Percentiles rank a stretch among this genome's conserved stretches.
Evolutionary conservation across 2,888 invertebrate species (phyloP).

Genomic region (Meloe dianella): DNA sequence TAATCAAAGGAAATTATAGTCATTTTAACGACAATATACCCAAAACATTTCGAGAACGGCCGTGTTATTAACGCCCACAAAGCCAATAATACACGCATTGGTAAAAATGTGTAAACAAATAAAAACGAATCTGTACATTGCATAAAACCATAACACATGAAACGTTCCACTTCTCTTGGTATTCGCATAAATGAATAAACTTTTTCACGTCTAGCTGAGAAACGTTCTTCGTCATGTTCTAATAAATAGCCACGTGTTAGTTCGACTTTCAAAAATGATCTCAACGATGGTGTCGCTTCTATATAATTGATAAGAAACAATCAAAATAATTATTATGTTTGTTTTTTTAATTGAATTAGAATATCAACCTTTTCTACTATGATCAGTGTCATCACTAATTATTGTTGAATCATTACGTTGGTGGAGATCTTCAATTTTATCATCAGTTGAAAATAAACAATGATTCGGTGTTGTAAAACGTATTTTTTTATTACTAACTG

Average conservation of each 20-base stretch:
- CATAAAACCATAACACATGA: constrained; percentile 92
- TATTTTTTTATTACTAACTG: constrained; percentile 54
- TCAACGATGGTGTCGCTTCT: constrained; percentile 58
- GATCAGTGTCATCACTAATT: constrained; percentile 40
- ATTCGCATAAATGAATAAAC: constrained; percentile 97
- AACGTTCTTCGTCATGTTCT: constrained; percentile 94
- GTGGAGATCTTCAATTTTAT: constrained; percentile 55
- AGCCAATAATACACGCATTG: constrained; percentile 88
- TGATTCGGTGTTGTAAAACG: constrained; percentile 60
- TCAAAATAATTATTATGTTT: constrained; percentile 9
- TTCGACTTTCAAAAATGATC: constrained; percentile 83
- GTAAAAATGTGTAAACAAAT: constrained; percentile 97
- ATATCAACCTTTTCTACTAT: constrained; percentile 44
- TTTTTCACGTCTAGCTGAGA: constrained; percentile 91
- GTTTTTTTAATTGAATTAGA: background rate
- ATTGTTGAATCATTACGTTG: constrained; percentile 42
- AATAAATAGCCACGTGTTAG: constrained; percentile 90
- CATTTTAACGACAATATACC: too few species aligned
- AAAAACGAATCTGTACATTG: constrained; percentile 97
- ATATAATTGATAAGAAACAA: constrained; percentile 27
- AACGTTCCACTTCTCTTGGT: constrained; percentile 89
- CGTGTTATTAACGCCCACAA: constrained; percentile 80
- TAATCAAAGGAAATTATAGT: too few species aligned
- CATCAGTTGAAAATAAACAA: constrained; percentile 56
- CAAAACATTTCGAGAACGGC: constrained; percentile 75